Evolutionary conservation across 2,113 vertebrate species (phyloP).

Genomic region (Turnix velox): DNA sequence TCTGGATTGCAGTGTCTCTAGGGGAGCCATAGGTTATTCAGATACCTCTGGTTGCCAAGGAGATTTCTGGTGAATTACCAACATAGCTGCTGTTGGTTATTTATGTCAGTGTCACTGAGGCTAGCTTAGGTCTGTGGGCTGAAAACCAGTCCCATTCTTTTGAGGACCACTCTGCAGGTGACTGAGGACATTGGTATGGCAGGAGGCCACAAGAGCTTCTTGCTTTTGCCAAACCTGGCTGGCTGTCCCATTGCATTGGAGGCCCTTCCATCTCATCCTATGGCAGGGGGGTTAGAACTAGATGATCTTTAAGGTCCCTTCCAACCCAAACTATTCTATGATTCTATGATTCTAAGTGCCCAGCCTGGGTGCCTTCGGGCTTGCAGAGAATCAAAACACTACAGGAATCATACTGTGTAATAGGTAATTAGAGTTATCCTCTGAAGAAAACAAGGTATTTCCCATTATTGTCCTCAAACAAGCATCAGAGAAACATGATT

Average conservation of each 20-base stretch:
- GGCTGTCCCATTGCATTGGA: fast-evolving
- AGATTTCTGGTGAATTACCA: background rate
- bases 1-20: background rate
- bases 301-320: too few relatives aligned
- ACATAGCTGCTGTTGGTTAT: background rate
- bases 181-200: fast-evolving
- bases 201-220: background rate
- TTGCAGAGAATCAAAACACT: fast-evolving
- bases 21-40: background rate
- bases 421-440: background rate
- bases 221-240: background rate
- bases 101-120: background rate
- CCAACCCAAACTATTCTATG: too few relatives aligned
- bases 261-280: fast-evolving
- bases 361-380: background rate
- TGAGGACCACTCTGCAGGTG: background rate
- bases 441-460: background rate
- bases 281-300: too few relatives aligned
- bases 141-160: background rate
- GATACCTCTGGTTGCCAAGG: background rate
- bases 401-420: background rate
- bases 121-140: background rate
- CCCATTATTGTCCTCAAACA: conserved; percentile 17
- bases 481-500: background rate
- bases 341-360: too few relatives aligned